Conservation (phyloP, 2,888 invertebrate species). For the Apomyelois bistriatella region DNA sequence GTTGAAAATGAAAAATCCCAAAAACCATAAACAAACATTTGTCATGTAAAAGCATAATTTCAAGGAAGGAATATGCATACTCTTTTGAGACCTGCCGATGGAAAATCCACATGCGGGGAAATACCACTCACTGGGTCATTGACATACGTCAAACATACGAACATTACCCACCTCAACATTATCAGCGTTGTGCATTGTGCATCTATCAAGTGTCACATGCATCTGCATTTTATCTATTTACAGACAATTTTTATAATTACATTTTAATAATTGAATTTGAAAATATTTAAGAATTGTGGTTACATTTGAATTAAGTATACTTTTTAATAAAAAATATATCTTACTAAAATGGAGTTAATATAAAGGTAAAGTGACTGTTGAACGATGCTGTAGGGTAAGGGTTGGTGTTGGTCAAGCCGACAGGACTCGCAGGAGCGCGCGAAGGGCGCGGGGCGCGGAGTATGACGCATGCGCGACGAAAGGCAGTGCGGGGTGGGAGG, state of each 20-base stretch:
- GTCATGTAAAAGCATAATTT: neutral
- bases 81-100: neutral
- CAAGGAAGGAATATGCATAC: conserved; percentile 1
- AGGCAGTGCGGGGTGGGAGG: conserved; percentile 78
- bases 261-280: neutral
- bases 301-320: no score
- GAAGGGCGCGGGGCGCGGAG: conserved; percentile 51
- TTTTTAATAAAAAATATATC: no score
- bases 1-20: neutral
- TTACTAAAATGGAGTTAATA: no score
- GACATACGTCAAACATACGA: conserved; percentile 34
- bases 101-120: conserved; percentile 11
- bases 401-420: conserved; percentile 12
- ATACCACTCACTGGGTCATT: conserved; percentile 29
- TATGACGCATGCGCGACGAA: conserved; percentile 82
- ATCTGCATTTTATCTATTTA: neutral
- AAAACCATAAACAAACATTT: neutral
- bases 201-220: neutral
- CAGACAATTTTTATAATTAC: neutral
- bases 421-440: conserved; percentile 28
- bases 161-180: conserved; percentile 15
- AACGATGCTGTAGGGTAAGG: neutral
- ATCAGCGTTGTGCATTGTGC: conserved; percentile 1
- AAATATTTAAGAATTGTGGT: neutral
- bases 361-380: no score